Base-by-base conservation (phyloP, 2,113 vertebrate species). In the Plestiodon gilberti region DNA sequence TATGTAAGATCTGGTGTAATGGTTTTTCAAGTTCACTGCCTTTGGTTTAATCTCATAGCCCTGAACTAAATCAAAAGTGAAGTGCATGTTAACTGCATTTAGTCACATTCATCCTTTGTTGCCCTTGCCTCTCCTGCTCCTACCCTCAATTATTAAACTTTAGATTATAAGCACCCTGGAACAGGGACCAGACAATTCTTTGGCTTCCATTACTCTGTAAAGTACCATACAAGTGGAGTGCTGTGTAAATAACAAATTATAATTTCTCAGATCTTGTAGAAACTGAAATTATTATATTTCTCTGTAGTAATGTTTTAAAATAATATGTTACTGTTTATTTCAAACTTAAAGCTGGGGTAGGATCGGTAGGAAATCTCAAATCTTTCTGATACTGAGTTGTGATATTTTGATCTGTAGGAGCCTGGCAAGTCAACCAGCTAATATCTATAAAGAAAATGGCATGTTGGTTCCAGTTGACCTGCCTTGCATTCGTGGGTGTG, bases 1-100 rank as follows among this genome's bases (percentile, higher is more conserved):
- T 89, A 64, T 83, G 15, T 38, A 87, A 88, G 48, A 86, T 62
- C 80, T 4, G n/a, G 28, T 87, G 70, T 92, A 94, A 84, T 82
- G 25, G 6, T 40, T 40, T 85, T 89, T 85, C 69, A 71, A 88
- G 93, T 92, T 70, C 89, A 82, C 85, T 93, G 59, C 4, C 67
- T 64, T 61, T 62, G 59, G 15, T 62, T 25, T 69, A 89, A 30
- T 0, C 62, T 28, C 23, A 55, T 38, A 57, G 65, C 15, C 52
- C 28, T 7, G 35, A 35, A 2, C 3, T 6, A 28, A 70, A 57
- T 13, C 15, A 67, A 43, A 81, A 65, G 0, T 15, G 30, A 57
- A 73, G 55, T 28, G 9, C 3, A 17, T 40, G 25, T 38, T 43
- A 20, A 13, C 33, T 25, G 22, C 40, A 22, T 43, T 81, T 81